phyloP scores from a whole-genome alignment of 2,113 vertebrate species.

The Onychostruthus taczanowskii region DNA sequence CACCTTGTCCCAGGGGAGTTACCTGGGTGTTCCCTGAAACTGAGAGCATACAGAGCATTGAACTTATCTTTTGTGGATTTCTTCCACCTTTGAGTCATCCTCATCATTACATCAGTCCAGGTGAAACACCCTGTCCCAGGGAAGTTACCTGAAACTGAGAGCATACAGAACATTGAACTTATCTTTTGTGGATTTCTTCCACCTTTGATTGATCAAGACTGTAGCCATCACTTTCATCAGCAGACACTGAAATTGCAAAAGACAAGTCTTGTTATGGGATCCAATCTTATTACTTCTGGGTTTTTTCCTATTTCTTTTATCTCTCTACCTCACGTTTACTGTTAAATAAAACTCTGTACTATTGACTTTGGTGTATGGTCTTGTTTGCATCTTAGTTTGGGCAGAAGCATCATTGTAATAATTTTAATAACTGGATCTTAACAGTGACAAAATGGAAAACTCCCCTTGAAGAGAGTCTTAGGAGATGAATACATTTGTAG shows the following conservation, averaged over 20 bases:
- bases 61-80: neutral
- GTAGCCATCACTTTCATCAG: neutral
- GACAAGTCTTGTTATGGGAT: neutral
- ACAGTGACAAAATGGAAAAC: neutral
- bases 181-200: neutral
- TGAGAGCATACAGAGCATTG: neutral
- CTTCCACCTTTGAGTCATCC: neutral
- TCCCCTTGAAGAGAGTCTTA: neutral
- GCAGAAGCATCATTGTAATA: neutral
- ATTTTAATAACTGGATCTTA: neutral
- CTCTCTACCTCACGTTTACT: neutral
- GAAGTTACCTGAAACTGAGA: neutral
- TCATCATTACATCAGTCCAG: neutral
- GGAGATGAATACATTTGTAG: neutral
- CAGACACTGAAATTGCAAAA: neutral
- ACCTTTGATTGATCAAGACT: neutral
- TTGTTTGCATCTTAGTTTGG: neutral
- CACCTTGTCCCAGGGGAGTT: fast-evolving
- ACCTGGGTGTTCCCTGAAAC: neutral
- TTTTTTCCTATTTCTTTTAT: neutral
- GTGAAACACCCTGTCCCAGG: too few relatives aligned
- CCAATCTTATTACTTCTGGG: neutral
- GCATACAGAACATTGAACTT: neutral
- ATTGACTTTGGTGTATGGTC: neutral
- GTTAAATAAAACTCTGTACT: neutral